phyloP scores from a whole-genome alignment of 2,888 invertebrate genomes.

The Rhagonycha fulva region DNA sequence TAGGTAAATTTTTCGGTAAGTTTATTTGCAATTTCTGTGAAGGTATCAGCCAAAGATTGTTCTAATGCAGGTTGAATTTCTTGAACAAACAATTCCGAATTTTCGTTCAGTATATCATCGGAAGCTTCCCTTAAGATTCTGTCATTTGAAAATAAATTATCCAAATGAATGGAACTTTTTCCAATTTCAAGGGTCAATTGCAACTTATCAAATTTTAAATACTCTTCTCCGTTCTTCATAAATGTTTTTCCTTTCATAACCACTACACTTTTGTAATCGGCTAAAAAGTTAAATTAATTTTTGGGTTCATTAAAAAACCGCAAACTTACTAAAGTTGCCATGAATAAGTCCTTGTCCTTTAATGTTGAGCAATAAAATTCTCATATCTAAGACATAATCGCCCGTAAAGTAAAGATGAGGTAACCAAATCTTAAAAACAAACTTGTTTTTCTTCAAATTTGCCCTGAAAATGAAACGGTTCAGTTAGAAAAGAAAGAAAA shows the following conservation, averaged over 20 bases:
- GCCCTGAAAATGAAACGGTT: constrained; percentile 54
- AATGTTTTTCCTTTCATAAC: constrained; percentile 65
- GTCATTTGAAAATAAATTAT: constrained; percentile 69
- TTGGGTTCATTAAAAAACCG: neutral
- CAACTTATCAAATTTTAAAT: constrained; percentile 66
- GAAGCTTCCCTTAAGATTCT: constrained; percentile 66
- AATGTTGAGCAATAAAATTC: constrained; percentile 63
- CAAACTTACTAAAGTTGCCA: constrained; percentile 68
- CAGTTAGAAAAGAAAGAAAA: neutral
- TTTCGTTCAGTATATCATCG: constrained; percentile 68
- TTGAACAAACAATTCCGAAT: constrained; percentile 66
- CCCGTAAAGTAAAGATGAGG: constrained; percentile 65
- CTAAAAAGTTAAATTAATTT: constrained; percentile 54
- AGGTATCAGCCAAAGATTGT: constrained; percentile 63
- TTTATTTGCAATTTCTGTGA: constrained; percentile 70
- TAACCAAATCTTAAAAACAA: constrained; percentile 64
- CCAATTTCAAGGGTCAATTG: constrained; percentile 64
- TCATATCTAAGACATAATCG: constrained; percentile 71
- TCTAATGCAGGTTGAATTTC: constrained; percentile 72
- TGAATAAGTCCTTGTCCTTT: constrained; percentile 67
- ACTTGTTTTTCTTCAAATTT: constrained; percentile 63
- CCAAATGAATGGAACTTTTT: constrained; percentile 63
- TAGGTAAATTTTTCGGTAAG: constrained; percentile 70
- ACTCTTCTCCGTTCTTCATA: constrained; percentile 59
- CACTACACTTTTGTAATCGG: constrained; percentile 66